These are phyloP conservation scores for Pecten maximus DNA, from an alignment of 2,888 invertebrate species.

Conservation along the genomic window DNA sequence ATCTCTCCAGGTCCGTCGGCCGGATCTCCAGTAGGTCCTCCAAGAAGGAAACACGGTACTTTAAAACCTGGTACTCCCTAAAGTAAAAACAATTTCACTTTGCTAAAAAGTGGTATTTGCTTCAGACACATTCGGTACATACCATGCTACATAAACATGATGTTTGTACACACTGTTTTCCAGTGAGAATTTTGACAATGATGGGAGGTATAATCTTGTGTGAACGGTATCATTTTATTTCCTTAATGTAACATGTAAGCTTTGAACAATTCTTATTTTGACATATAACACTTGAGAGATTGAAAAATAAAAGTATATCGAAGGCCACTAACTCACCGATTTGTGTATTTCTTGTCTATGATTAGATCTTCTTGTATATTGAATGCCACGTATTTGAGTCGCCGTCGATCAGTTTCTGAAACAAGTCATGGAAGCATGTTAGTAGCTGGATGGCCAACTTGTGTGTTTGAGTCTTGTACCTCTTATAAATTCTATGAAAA, in stretches of 20 bases:
- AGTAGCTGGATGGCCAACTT: too few species aligned
- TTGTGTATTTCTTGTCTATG: conserved; percentile 69
- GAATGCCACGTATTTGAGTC: conserved; percentile 76
- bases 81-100: conserved; percentile 38
- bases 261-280: too few species aligned
- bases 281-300: background rate
- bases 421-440: background rate
- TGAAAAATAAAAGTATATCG: background rate
- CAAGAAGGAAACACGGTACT: conserved; percentile 71
- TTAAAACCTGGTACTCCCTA: conserved; percentile 68
- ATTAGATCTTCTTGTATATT: conserved; percentile 76
- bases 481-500: too few species aligned
- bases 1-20: conserved; percentile 71
- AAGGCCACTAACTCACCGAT: conserved; percentile 59
- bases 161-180: too few species aligned
- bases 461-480: too few species aligned
- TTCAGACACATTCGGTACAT: too few species aligned
- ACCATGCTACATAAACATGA: too few species aligned
- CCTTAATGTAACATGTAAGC: too few species aligned
- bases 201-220: too few species aligned
- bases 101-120: background rate
- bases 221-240: too few species aligned
- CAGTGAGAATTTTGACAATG: too few species aligned
- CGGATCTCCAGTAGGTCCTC: conserved; percentile 73
- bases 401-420: conserved; percentile 76